Evolutionary conservation across 2,797 vertebrate genomes (phyloP).

Genomic region (Pangasius mekongensis): DNA sequence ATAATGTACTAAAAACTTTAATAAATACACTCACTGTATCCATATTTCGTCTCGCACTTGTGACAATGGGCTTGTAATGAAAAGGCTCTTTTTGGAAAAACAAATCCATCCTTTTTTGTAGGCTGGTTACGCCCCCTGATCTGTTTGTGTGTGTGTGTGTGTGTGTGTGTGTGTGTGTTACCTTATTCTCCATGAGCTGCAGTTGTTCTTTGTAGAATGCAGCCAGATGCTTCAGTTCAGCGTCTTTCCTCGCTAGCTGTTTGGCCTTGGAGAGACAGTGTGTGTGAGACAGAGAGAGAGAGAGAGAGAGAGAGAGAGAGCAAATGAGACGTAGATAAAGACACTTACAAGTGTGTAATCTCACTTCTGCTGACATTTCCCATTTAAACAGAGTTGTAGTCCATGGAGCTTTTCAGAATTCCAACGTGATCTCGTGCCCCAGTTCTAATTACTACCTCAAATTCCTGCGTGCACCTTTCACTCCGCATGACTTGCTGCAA

Average conservation of each 20-base stretch:
- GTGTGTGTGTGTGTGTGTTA: slow-evolving; percentile 59
- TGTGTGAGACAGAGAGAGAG: slow-evolving; percentile 8
- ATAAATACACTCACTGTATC: not conserved
- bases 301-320: slow-evolving; percentile 23
- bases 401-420: slow-evolving; percentile 36
- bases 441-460: slow-evolving; percentile 33
- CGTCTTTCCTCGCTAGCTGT: slow-evolving; percentile 82
- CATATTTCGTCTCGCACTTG: not conserved
- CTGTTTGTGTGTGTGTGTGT: slow-evolving; percentile 7
- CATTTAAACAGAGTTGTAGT: slow-evolving; percentile 47
- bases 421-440: slow-evolving; percentile 31
- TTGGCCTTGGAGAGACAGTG: slow-evolving; percentile 70
- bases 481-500: slow-evolving; percentile 32
- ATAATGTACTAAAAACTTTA: not conserved
- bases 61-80: not conserved
- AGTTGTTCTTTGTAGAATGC: slow-evolving; percentile 89
- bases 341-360: slow-evolving; percentile 44
- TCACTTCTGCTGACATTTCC: slow-evolving; percentile 48
- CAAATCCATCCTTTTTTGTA: not conserved
- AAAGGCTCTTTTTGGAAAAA: slow-evolving; percentile 9
- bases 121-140: not conserved
- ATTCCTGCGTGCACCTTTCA: slow-evolving; percentile 37
- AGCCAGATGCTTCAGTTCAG: slow-evolving; percentile 77
- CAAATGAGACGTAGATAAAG: slow-evolving; percentile 36
- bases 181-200: slow-evolving; percentile 87